These are phyloP conservation scores for Pogonomyrmex barbatus DNA, from an alignment of 1,140 invertebrate genomes.

Conservation along the genomic window DNA sequence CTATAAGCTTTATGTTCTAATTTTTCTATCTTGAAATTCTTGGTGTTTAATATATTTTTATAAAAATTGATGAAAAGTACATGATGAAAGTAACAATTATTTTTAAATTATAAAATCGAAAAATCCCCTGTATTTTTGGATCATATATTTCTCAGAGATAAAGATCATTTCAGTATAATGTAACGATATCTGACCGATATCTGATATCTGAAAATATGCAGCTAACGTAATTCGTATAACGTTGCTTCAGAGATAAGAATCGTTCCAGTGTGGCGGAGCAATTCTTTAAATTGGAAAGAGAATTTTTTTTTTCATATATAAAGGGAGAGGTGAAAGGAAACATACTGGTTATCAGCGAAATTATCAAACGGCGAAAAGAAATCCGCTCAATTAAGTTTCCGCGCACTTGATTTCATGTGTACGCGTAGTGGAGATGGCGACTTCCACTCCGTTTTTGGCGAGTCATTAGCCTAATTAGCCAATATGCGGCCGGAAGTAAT, in stretches of 20 bases:
- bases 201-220: not conserved
- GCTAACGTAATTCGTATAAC: not conserved
- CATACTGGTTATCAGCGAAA: slow-evolving; percentile 33
- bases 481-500: slow-evolving; percentile 60
- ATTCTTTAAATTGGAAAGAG: slow-evolving; percentile 36
- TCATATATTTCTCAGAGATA: not conserved
- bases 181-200: not conserved
- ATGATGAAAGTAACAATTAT: not conserved
- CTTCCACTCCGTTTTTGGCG: slow-evolving; percentile 58
- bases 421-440: not conserved
- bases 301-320: slow-evolving; percentile 12
- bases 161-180: slow-evolving; percentile 31
- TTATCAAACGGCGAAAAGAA: slow-evolving; percentile 54
- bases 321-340: not conserved
- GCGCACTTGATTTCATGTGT: slow-evolving; percentile 52
- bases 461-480: slow-evolving; percentile 73
- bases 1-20: slow-evolving; percentile 3
- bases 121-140: not conserved
- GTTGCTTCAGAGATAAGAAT: slow-evolving; percentile 39
- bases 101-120: not conserved
- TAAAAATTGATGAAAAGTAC: not conserved
- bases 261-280: slow-evolving; percentile 10
- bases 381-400: slow-evolving; percentile 49
- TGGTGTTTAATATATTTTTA: not conserved
- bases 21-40: not conserved